A percentile compares a stretch with the other conserved stretches of the same genome.
These are phyloP conservation scores for Poecilia latipinna DNA, from an alignment of 2,113 vertebrate species.

Conservation along the genomic window DNA sequence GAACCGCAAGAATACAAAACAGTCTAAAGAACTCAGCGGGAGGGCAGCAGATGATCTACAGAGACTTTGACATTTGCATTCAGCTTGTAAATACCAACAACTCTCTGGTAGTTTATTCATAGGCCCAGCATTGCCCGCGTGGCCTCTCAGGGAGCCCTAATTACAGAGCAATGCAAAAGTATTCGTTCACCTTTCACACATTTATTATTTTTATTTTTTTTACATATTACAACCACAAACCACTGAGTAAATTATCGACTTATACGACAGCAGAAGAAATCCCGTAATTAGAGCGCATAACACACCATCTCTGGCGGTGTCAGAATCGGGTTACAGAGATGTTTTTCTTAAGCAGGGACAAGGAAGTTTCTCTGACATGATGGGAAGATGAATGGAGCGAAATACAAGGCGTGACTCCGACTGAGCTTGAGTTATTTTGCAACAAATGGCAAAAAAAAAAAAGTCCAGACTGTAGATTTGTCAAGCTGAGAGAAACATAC, in stretches of 20 bases:
- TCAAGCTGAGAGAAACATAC: too few relatives aligned
- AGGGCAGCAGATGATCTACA: constrained; percentile 55
- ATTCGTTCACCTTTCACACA: background rate
- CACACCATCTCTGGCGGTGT: too few relatives aligned
- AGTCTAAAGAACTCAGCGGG: constrained; percentile 31
- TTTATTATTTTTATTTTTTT: background rate
- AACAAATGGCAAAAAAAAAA: too few relatives aligned
- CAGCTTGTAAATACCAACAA: constrained; percentile 77
- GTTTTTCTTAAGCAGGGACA: background rate
- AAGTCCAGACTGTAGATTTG: too few relatives aligned
- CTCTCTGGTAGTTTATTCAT: constrained; percentile 64
- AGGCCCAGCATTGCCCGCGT: constrained; percentile 18
- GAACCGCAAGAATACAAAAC: constrained; percentile 73
- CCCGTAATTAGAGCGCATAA: background rate
- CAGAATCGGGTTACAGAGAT: background rate
- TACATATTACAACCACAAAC: background rate
- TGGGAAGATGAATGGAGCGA: too few relatives aligned
- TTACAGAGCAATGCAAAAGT: background rate
- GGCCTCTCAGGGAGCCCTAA: constrained; percentile 42
- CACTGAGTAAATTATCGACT: background rate
- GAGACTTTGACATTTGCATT: constrained; percentile 72
- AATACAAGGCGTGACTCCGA: too few relatives aligned
- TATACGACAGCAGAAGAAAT: background rate
- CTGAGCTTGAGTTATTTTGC: too few relatives aligned
- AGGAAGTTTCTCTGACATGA: background rate